A percentile compares a stretch with the other conserved stretches of the same genome.
Conservation (phyloP, 2,113 vertebrate species). For the Narcine bancroftii region DNA sequence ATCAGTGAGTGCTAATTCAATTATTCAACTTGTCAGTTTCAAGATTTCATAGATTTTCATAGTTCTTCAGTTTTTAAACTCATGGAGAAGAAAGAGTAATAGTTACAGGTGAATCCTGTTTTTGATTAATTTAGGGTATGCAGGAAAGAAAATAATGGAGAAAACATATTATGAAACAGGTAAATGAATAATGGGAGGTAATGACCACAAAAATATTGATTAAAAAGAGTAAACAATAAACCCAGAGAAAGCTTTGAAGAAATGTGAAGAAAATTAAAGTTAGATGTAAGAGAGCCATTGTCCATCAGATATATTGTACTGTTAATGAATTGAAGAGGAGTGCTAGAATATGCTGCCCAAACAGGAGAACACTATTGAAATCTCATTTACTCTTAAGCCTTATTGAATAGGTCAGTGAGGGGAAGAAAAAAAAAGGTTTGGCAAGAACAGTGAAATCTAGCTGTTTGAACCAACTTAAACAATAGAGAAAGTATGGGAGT, state of each 20-base stretch:
- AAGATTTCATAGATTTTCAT: background rate
- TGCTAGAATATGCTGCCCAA: background rate
- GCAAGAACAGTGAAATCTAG: background rate
- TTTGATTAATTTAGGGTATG: background rate
- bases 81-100: background rate
- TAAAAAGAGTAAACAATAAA: background rate
- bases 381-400: background rate
- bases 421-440: background rate
- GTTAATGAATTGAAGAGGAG: background rate
- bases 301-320: background rate
- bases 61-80: background rate
- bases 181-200: background rate
- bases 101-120: background rate
- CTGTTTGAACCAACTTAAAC: background rate
- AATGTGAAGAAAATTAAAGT: background rate
- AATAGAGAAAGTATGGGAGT: background rate
- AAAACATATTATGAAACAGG: background rate
- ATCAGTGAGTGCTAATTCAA: background rate
- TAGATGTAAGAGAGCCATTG: background rate
- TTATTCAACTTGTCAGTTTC: background rate
- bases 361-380: background rate
- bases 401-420: background rate
- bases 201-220: background rate
- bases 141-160: background rate
- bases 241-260: background rate